phyloP scores from a whole-genome alignment of 2,888 invertebrate species.

The Chouioia cunea region DNA sequence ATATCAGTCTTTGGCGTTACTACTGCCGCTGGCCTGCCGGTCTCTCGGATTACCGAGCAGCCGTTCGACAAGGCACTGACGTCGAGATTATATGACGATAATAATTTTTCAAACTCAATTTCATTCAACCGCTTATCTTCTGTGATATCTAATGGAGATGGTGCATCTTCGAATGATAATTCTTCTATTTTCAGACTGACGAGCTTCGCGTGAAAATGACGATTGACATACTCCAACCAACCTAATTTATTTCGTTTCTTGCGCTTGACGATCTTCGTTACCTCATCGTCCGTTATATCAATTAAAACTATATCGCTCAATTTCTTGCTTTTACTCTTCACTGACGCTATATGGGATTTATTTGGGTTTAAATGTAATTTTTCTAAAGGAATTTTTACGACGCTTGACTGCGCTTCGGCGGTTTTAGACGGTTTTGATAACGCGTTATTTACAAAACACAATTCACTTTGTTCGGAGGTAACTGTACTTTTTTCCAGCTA shows the following conservation, averaged over 20 bases:
- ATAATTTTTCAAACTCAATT: not conserved
- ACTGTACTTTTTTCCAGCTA: conserved; percentile 37
- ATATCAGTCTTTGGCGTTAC: conserved; percentile 39
- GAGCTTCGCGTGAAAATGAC: conserved; percentile 43
- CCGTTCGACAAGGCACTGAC: not conserved
- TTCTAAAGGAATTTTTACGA: too few species aligned
- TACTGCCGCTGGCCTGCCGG: conserved; percentile 26
- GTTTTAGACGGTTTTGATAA: conserved; percentile 25
- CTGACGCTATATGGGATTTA: conserved; percentile 14
- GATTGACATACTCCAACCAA: conserved; percentile 59
- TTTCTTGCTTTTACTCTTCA: conserved; percentile 52
- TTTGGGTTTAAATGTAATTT: too few species aligned
- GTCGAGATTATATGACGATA: not conserved
- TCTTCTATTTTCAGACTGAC: not conserved
- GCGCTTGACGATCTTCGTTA: conserved; percentile 56
- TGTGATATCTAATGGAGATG: not conserved
- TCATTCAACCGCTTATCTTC: conserved; percentile 11
- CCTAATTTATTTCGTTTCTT: conserved; percentile 53
- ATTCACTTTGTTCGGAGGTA: conserved; percentile 36
- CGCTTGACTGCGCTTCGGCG: too few species aligned
- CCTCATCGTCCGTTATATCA: conserved; percentile 61
- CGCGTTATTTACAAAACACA: conserved; percentile 36
- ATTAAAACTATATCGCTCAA: conserved; percentile 59
- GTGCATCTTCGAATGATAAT: conserved; percentile 10
- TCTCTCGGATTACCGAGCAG: conserved; percentile 12